Evolutionary conservation across 1,140 invertebrate species (phyloP), one percentile per base, ranked within the genome.

Genomic region (Archegozetes longisetosus): DNA sequence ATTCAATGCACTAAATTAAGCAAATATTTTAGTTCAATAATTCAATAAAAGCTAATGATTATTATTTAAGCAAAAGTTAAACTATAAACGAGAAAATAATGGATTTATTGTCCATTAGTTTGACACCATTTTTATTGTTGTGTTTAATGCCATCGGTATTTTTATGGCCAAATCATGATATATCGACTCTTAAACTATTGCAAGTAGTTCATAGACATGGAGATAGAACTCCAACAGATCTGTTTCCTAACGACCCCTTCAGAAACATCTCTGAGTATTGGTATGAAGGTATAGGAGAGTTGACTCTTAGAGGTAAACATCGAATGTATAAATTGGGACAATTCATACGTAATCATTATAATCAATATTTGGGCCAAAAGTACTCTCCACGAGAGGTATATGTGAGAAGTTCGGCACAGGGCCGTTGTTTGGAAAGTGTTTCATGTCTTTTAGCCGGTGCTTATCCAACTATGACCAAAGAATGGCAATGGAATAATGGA

Each of bases 231-330:
- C 85, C 85, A 3, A 77, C 78, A 3, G 66, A 71, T 46, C 61
- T 67, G 0, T 87, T 84, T 63, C 78, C 79, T 40, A 84, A 77
- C 67, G 84, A 87, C 73, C 82, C 82, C 2, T 78, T 77, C 65
- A 77, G 83, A 68, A 71, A 75, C 58, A 20, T 54, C 3, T 1
- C 3, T 13, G 17, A n/a, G 13, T 60, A 32, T 46, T 90, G 86
- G 87, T 80, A 83, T 4, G 80, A 80, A 24, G 84, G 81, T 62
- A 76, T 78, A 72, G 85, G 85, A 12, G 79, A 88, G 68, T 70
- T 92, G 23, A 89, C 86, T 1, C 82, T 84, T 70, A 84, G 85
- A 13, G 62, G 62, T 28, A 63, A 63, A 22, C 49, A 29, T 17
- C 26, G 62, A 29, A 62, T 62, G 62, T 64, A 58, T 52, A 23